A percentile compares a stretch with the other conserved stretches of the same genome.
Evolutionary conservation across 1,140 invertebrate genomes (phyloP).

Genomic region (Bicyclus anynana): DNA sequence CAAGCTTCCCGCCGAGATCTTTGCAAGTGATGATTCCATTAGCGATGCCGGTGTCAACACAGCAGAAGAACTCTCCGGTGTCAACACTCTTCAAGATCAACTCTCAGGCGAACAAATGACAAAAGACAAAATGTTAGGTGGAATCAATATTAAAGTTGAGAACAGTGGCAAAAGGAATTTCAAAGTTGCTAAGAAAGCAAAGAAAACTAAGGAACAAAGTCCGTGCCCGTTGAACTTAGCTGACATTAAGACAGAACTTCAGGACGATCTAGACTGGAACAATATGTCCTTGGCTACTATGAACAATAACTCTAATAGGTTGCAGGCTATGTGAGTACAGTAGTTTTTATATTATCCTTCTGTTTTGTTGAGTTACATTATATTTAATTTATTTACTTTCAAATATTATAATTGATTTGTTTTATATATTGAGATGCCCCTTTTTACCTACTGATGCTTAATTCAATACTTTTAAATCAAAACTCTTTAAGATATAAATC

Average conservation of each 20-base stretch:
- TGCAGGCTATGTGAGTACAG: conserved; percentile 56
- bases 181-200: conserved; percentile 43
- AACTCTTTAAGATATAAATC: no score
- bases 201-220: conserved; percentile 55
- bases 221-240: conserved; percentile 47
- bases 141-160: conserved; percentile 67
- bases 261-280: conserved; percentile 69
- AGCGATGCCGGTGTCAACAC: conserved; percentile 51
- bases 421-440: background rate
- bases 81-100: no score
- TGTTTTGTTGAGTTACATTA: no score
- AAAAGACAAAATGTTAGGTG: conserved; percentile 68
- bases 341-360: no score
- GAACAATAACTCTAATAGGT: conserved; percentile 56
- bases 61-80: conserved; percentile 46
- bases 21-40: conserved; percentile 69
- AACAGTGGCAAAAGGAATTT: conserved; percentile 27
- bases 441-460: no score
- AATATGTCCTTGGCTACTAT: conserved; percentile 71
- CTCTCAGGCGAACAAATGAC: conserved; percentile 32
- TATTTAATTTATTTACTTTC: conserved; percentile 20
- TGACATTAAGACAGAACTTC: conserved; percentile 72
- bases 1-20: conserved; percentile 68
- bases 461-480: no score
- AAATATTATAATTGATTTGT: background rate